Percentiles rank a stretch among this genome's conserved stretches.
Evolutionary conservation across 2,797 vertebrate species (phyloP).

Genomic region (Passerculus sandwichensis): DNA sequence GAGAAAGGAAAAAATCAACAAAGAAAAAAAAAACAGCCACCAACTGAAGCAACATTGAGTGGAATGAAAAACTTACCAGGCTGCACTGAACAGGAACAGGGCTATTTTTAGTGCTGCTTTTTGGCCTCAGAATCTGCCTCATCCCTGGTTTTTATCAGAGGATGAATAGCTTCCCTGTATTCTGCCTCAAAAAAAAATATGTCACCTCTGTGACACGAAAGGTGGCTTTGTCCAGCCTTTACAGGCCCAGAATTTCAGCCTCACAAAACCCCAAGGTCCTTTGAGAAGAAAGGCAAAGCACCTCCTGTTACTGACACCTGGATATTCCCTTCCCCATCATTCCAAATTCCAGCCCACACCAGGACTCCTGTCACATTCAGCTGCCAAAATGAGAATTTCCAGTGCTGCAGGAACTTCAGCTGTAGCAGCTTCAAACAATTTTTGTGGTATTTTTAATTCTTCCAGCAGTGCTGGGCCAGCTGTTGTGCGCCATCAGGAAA

Average conservation of each 20-base stretch:
- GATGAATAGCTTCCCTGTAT: neutral
- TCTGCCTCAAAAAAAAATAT: neutral
- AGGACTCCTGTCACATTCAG: neutral
- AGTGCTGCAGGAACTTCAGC: neutral
- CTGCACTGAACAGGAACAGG: neutral
- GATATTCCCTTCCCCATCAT: neutral
- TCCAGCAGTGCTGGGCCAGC: neutral
- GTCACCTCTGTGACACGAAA: neutral
- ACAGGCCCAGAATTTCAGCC: neutral
- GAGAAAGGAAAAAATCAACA: neutral
- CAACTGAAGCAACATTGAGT: neutral
- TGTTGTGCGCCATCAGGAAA: neutral
- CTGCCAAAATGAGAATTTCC: neutral
- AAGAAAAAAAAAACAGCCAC: neutral
- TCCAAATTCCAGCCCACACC: neutral
- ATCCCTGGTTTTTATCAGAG: neutral
- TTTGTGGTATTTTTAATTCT: neutral
- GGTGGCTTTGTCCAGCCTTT: neutral
- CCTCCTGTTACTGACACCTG: neutral
- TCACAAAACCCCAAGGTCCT: neutral
- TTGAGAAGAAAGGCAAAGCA: neutral
- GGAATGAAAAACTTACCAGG: neutral
- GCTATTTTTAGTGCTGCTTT: slow-evolving; percentile 26
- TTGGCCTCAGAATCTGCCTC: neutral
- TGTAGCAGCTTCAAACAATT: neutral